Evolutionary conservation across 2,797 vertebrate genomes (phyloP).

Genomic region (Sitta carolinensis): DNA sequence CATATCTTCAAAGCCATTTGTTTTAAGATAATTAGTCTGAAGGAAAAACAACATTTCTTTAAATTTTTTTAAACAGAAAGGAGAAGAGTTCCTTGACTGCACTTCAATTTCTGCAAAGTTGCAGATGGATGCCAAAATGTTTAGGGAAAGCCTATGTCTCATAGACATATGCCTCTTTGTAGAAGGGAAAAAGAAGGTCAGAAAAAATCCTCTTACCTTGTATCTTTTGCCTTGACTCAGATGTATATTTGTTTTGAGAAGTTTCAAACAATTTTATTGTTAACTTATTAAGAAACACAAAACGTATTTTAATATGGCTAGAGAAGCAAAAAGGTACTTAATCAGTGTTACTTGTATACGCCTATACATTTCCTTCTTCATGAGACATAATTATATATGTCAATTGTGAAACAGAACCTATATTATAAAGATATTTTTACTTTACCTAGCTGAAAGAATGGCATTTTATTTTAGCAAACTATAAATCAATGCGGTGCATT

Average conservation of each 20-base stretch:
- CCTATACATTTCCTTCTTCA: constrained; percentile 71
- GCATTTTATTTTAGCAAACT: constrained; percentile 79
- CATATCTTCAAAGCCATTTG: constrained; percentile 69
- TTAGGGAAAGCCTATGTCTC: constrained; percentile 77
- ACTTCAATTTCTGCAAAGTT: constrained; percentile 70
- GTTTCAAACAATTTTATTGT: constrained; percentile 71
- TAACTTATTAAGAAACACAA: constrained; percentile 74
- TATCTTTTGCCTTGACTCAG: constrained; percentile 74
- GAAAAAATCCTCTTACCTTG: constrained; percentile 63
- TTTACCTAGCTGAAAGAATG: constrained; percentile 75
- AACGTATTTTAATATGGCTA: constrained; percentile 67
- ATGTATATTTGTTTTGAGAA: constrained; percentile 74
- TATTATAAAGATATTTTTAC: constrained; percentile 81
- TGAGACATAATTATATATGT: constrained; percentile 78
- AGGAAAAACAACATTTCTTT: constrained; percentile 71
- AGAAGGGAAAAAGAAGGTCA: constrained; percentile 65
- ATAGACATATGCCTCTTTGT: constrained; percentile 77
- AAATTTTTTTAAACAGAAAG: constrained; percentile 58
- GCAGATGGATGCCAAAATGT: constrained; percentile 74
- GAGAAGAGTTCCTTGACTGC: constrained; percentile 57
- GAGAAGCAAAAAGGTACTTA: constrained; percentile 74
- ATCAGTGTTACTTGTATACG: constrained; percentile 72
- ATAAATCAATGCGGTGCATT: constrained; percentile 80
- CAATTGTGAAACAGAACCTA: constrained; percentile 77
- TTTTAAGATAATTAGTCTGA: constrained; percentile 73